Evolutionary conservation across 2,888 invertebrate species (phyloP), one percentile per base, ranked within the genome.

Genomic region (Andrena bucephala): DNA sequence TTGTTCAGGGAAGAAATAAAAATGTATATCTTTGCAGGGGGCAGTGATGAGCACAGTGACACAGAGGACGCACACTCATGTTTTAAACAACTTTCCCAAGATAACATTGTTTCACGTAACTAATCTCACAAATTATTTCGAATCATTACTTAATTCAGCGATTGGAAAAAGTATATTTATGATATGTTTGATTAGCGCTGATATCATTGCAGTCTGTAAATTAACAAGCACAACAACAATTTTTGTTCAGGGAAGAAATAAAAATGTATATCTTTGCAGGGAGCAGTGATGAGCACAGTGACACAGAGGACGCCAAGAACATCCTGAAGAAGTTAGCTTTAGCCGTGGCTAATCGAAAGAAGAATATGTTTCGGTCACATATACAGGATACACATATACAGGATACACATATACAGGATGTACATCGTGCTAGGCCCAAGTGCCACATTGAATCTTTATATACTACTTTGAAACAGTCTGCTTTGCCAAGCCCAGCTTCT

Each of bases 271-370:
- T 60, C 13, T 77, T 71, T 69, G 24, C 95, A n/a, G 96, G 96
- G 85, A 96, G 97, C 90, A 97, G 97, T 1, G 97, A 97, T 91
- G 97, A 97, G 0, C 42, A 42, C 42, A 42, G 16, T 1, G 97
- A 97, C 91, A 95, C 97, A 0, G 97, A 97, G 93, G 97, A 97
- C 90, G 97, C 97, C 91, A 94, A 16, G 4, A 42, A 42, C 42
- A 1, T 5, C 16, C 16, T 42, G 42, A 42, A 42, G 42, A 42
- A 16, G 42, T 16, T 42, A 42, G 42, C 42, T 42, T 42, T 42
- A 16, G 1, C 4, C 4, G 5, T 42, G 42, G 42, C 0, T 42
- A 5, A 16, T 42, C 13, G 5, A 0, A 16, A 16, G 42, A 16
- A 42, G 42, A 16, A 13, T 13, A 13, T 5, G 42, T 13, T 13